Conservation (phyloP, 2,797 vertebrate species). For the Sebastes trivittatus region DNA sequence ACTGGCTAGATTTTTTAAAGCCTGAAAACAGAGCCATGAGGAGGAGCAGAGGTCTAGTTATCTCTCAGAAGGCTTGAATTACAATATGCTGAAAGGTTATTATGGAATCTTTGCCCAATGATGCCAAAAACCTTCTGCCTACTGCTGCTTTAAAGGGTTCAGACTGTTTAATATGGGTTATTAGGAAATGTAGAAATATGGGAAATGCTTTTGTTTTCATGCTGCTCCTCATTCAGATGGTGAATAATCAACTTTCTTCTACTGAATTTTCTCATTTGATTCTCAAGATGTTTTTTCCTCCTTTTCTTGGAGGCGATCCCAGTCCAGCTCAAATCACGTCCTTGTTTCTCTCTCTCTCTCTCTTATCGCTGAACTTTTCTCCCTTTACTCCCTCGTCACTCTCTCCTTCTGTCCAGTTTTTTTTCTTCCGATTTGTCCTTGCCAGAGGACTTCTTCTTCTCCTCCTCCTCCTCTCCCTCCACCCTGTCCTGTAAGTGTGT, state of each 20-base stretch:
- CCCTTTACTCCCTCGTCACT: slow-evolving; percentile 24
- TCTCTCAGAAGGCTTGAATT: too few species aligned
- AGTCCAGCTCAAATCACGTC: slow-evolving; percentile 39
- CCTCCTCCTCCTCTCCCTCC: slow-evolving; percentile 21
- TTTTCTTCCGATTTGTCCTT: slow-evolving; percentile 63
- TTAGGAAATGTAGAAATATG: slow-evolving; percentile 15
- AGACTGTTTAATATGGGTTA: slow-evolving; percentile 1
- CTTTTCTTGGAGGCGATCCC: slow-evolving; percentile 54
- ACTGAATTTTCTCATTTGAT: slow-evolving; percentile 48
- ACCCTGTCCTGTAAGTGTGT: slow-evolving; percentile 22
- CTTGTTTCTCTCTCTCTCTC: slow-evolving; percentile 13
- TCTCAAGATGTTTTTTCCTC: slow-evolving; percentile 35
- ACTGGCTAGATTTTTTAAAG: too few species aligned
- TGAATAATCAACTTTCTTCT: slow-evolving; percentile 34
- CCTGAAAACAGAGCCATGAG: too few species aligned
- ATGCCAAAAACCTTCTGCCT: too few species aligned
- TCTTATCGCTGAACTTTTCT: slow-evolving; percentile 36
- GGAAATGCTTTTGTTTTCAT: slow-evolving; percentile 13
- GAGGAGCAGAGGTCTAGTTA: too few species aligned
- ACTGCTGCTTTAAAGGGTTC: neutral
- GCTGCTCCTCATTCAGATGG: slow-evolving; percentile 9
- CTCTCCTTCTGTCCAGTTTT: slow-evolving; percentile 35
- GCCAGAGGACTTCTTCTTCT: slow-evolving; percentile 50
- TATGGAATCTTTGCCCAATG: too few species aligned
- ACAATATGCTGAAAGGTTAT: too few species aligned